Evolutionary conservation across 2,113 vertebrate genomes (phyloP), one percentile per base, ranked within the genome.

Genomic region (Osmerus mordax): DNA sequence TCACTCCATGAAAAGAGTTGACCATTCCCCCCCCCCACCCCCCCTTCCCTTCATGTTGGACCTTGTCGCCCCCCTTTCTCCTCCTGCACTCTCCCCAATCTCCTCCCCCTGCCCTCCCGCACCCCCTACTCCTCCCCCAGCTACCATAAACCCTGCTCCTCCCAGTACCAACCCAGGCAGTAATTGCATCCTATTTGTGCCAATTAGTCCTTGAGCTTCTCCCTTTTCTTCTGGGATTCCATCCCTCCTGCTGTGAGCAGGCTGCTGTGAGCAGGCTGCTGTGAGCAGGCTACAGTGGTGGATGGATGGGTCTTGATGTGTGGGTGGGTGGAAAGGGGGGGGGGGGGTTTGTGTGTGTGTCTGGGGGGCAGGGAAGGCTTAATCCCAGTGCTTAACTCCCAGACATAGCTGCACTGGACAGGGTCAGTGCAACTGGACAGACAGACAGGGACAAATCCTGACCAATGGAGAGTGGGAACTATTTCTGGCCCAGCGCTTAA

Each of bases 181-280:
- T 91, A 90, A 91, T 91, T 91, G 87, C 86, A 88, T 81, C 89
- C 89, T 83, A 92, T 92, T 91, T 91, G 88, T 88, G 87, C 87
- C 90, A 92, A 92, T 92, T 92, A 92, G 88, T 84, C 77, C 56
- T 67, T 74, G 80, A 62, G 81, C 84, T 84, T 88, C 85, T 89
- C 84, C 84, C 85, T 86, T 87, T 90, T 85, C 87, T 83, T 76
- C 77, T 29, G 78, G 79, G 87, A 90, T 88, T 83, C 78, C 51
- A 75, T 84, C 78, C 84, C 82, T 89, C 88, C 90, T 86, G 85
- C 87, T 85, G 90, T 28, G 41, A 47, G 41, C 82, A 76, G 73
- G 79, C 90, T 86, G 85, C 87, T 85, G 90, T 28, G 41, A 47
- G 41, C 82, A 76, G 73, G 79, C 70, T 71, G 75, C 87, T 85